Evolutionary conservation across 2,113 vertebrate genomes (phyloP).

Genomic region (Paradisaea rubra): DNA sequence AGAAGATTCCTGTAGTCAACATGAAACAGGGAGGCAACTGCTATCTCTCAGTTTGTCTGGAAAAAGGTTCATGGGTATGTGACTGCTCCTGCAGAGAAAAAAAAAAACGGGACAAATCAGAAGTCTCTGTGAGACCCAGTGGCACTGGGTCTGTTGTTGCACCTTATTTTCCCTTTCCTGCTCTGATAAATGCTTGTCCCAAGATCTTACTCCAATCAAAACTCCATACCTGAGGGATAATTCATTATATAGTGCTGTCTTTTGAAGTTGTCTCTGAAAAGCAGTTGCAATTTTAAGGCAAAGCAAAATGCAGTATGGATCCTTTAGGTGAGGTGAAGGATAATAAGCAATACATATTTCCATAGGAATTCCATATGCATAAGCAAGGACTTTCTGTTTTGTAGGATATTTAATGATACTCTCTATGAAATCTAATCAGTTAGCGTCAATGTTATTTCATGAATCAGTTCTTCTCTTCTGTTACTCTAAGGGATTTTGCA

Average conservation of each 20-base stretch:
- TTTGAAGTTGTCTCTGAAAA: neutral
- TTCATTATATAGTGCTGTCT: neutral
- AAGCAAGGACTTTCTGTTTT: neutral
- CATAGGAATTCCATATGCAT: neutral
- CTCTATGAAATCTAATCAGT: neutral
- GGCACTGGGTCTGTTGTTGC: neutral
- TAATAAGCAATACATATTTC: neutral
- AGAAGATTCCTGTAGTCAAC: constrained; percentile 19
- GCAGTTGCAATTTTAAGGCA: neutral
- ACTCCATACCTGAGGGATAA: neutral
- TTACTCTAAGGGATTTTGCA: neutral
- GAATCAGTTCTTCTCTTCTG: neutral
- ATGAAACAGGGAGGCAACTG: neutral
- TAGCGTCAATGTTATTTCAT: neutral
- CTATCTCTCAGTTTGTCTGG: neutral
- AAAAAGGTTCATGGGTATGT: neutral
- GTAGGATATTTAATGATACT: neutral
- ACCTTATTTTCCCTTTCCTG: neutral
- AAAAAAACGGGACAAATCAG: neutral
- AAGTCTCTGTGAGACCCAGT: neutral
- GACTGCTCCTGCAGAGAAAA: neutral
- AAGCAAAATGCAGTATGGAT: neutral
- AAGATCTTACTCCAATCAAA: neutral
- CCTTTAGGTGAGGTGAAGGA: neutral
- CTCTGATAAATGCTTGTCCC: neutral